A percentile compares a stretch with the other conserved stretches of the same genome.
Conservation (phyloP, 1,140 invertebrate genomes). For the Conopomorpha cramerella region DNA sequence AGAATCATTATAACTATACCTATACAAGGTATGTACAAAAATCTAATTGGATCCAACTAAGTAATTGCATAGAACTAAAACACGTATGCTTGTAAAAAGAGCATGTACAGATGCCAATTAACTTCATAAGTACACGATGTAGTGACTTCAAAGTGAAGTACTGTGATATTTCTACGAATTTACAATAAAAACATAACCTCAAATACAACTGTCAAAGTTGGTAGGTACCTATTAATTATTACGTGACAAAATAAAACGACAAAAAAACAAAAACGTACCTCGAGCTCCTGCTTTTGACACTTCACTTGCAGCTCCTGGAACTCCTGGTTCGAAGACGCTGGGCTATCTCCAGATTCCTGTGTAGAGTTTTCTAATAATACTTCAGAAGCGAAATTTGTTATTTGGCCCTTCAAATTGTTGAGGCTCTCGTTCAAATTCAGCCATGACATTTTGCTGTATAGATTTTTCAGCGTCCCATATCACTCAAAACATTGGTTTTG, state of each 20-base stretch:
- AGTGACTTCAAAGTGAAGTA: too few relatives aligned
- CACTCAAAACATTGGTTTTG: conserved; percentile 16
- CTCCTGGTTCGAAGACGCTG: conserved; percentile 33
- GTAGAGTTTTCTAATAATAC: conserved; percentile 66
- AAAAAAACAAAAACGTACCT: conserved; percentile 56
- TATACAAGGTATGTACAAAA: too few relatives aligned
- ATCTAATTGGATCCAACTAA: too few relatives aligned
- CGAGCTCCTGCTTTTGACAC: conserved; percentile 65
- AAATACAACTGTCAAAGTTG: conserved; percentile 24
- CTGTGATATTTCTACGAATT: too few relatives aligned
- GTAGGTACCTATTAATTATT: conserved; percentile 12
- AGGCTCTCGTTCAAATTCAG: conserved; percentile 75
- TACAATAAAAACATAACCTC: conserved; percentile 43
- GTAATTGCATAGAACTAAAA: too few relatives aligned
- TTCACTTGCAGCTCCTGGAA: conserved; percentile 65
- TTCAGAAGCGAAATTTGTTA: conserved; percentile 76
- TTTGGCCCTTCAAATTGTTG: conserved; percentile 74
- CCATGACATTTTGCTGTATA: conserved; percentile 72
- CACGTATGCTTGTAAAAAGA: too few relatives aligned
- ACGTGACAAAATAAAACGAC: too few relatives aligned
- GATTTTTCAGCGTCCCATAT: conserved; percentile 23
- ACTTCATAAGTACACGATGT: too few relatives aligned
- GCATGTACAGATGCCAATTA: too few relatives aligned
- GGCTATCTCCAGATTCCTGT: conserved; percentile 58
- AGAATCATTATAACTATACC: too few relatives aligned